Base-by-base conservation (phyloP, 1,140 invertebrate species). In the Solenopsis invicta region DNA sequence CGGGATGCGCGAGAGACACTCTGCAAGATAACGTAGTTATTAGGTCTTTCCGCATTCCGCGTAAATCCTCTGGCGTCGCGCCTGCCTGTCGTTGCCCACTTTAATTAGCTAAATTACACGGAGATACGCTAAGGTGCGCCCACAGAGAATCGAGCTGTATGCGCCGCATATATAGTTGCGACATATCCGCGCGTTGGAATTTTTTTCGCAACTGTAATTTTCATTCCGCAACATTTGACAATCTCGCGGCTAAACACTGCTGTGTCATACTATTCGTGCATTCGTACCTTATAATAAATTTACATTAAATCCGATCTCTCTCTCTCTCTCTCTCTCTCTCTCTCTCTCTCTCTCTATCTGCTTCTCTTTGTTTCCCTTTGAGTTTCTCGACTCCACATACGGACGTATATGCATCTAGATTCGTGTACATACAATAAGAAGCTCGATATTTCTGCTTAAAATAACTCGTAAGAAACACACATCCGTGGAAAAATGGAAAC, bases 71-170 rank as follows among this genome's bases (percentile, higher is more conserved):
- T 37, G 69, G n/a, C 69, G 69, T 84, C 69, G 45, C 50, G 34
- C 64, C 37, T 48, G 50, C n/a, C 34, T 48, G 29, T 41, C 34
- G 21, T 81, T 84, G 41, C 54, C 80, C 80, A 84, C 69, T 62
- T 84, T 45, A 84, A 84, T 84, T 84, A 84, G 37, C 69, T 74
- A 84, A 75, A 84, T 84, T 84, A 84, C n/a, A 75, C 41, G 9
- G 41, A n/a, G 56, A 61, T 74, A 37, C 78, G 37, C 21, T 24
- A 75, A 84, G 80, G 80, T 37, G 69, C 69, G 69, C 80, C 80
- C 61, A 21, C 66, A 50, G 21, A 45, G 41, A n/a, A 37, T 16
- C 54, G 54, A 37, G 54, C 56, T 62, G 50, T 48, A 81, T 48
- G 10, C 24, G 29, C 21, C n/a, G 16, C 41, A 45, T 21, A 61